Conservation (phyloP, 2,888 invertebrate species). For the Drosophila meridionalis region DNA sequence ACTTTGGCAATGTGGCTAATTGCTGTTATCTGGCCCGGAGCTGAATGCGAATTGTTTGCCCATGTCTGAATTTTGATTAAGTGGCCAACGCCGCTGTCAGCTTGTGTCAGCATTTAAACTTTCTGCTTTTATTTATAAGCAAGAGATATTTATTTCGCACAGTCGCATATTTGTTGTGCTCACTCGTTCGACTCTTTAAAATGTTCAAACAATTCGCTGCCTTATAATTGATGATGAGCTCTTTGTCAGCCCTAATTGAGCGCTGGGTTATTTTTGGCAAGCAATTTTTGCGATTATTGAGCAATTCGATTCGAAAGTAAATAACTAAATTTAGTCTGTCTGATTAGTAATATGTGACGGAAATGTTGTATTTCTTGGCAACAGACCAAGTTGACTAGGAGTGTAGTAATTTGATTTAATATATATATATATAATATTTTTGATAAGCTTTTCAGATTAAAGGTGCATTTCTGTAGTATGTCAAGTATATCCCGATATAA, state of each 20-base stretch:
- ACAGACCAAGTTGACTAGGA: background rate
- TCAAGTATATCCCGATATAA: too few relatives aligned
- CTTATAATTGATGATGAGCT: constrained; percentile 74
- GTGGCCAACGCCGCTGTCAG: constrained; percentile 63
- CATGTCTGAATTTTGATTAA: constrained; percentile 78
- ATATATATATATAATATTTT: too few relatives aligned
- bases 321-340: background rate
- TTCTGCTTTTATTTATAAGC: constrained; percentile 61
- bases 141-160: constrained; percentile 54
- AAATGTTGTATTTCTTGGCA: background rate
- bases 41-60: constrained; percentile 72
- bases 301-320: constrained; percentile 12
- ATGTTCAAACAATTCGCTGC: constrained; percentile 23
- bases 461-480: too few relatives aligned
- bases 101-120: constrained; percentile 48
- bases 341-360: background rate
- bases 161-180: background rate
- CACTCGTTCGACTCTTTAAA: background rate
- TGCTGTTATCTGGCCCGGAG: constrained; percentile 60
- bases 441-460: too few relatives aligned
- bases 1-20: constrained; percentile 48
- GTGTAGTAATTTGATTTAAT: background rate
- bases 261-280: constrained; percentile 46
- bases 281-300: constrained; percentile 31
- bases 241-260: constrained; percentile 39